Percentiles rank a stretch among this genome's conserved stretches.
Evolutionary conservation across 2,113 vertebrate species (phyloP).

Genomic region (Anolis sagrei): DNA sequence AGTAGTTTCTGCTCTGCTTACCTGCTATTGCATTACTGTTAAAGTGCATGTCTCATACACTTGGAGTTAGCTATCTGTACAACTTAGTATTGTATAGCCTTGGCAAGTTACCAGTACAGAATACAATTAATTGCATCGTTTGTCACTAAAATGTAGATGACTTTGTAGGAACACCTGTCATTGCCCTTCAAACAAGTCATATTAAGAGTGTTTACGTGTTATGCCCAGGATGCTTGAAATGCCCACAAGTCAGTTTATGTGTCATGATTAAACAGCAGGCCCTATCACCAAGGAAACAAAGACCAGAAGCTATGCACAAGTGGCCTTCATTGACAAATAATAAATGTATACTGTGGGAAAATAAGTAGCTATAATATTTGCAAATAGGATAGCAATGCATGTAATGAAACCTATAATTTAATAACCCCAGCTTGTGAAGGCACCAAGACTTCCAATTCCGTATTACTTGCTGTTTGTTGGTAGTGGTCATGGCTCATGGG

Average conservation of each 20-base stretch:
- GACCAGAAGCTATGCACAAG: constrained; percentile 38
- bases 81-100: constrained; percentile 26
- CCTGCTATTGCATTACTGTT: constrained; percentile 25
- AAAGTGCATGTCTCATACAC: constrained; percentile 26
- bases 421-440: constrained; percentile 44
- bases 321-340: constrained; percentile 44
- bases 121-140: constrained; percentile 34
- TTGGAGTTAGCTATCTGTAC: constrained; percentile 22
- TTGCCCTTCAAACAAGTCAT: constrained; percentile 6
- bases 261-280: constrained; percentile 34
- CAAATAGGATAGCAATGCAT: constrained; percentile 57
- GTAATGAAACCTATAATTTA: constrained; percentile 60
- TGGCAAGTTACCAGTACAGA: constrained; percentile 30
- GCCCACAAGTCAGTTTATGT: constrained; percentile 8
- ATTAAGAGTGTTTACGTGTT: constrained; percentile 22
- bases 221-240: not conserved
- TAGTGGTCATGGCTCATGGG: constrained; percentile 4
- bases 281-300: constrained; percentile 70
- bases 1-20: constrained; percentile 17
- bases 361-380: constrained; percentile 54
- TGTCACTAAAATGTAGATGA: not conserved
- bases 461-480: constrained; percentile 35
- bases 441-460: not conserved
- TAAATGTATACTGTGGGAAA: constrained; percentile 34
- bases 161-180: constrained; percentile 24